These are phyloP conservation scores for Antennarius striatus DNA, from an alignment of 2,113 vertebrate species.

Conservation along the genomic window DNA sequence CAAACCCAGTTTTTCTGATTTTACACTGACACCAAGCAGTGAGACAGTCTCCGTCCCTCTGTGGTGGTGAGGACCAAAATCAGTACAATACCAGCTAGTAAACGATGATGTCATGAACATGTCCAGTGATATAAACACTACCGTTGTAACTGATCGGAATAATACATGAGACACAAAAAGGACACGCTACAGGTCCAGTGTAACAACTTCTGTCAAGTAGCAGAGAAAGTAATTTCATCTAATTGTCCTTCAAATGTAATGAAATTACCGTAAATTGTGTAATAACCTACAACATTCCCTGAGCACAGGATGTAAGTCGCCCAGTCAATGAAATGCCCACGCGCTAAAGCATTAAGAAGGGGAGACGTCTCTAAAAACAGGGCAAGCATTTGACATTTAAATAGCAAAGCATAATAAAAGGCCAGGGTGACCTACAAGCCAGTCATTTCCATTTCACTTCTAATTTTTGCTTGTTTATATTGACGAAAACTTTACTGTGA, in stretches of 20 bases:
- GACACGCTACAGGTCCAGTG: too few species aligned
- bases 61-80: too few species aligned
- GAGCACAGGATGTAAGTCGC: neutral
- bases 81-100: too few species aligned
- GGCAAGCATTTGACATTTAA: slow-evolving; percentile 41
- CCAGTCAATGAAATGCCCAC: neutral
- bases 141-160: too few species aligned
- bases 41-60: too few species aligned
- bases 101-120: too few species aligned
- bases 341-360: neutral
- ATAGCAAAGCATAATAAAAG: neutral
- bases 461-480: slow-evolving; percentile 6
- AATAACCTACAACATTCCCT: neutral
- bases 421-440: neutral
- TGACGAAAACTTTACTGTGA: neutral
- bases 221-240: neutral
- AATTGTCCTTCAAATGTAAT: neutral
- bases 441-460: neutral
- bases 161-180: too few species aligned
- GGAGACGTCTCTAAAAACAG: neutral
- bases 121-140: too few species aligned
- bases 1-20: too few species aligned
- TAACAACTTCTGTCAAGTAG: neutral
- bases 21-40: too few species aligned
- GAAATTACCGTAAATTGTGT: neutral